These are phyloP conservation scores for Ciconia boyciana DNA, from an alignment of 2,113 vertebrate species.

Conservation along the genomic window DNA sequence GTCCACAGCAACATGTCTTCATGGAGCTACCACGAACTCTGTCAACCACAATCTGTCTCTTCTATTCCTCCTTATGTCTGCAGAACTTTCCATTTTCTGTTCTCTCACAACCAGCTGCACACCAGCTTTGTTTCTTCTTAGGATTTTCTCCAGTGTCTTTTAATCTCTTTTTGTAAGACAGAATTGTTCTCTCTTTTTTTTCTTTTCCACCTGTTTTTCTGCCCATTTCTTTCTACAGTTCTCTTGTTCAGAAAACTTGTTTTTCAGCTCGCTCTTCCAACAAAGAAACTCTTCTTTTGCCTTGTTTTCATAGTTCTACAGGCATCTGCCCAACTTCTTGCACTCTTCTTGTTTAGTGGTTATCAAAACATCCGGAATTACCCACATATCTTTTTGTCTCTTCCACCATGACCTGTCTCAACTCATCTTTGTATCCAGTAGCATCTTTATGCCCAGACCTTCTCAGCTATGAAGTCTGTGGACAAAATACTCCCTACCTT, in stretches of 20 bases:
- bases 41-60: conserved; percentile 7
- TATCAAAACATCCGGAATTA: neutral
- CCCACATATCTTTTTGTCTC: neutral
- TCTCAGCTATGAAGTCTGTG: neutral
- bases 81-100: neutral
- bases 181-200: neutral
- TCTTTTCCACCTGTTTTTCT: neutral
- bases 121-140: neutral
- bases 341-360: neutral
- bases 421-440: neutral
- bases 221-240: neutral
- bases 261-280: neutral
- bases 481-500: neutral
- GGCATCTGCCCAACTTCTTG: neutral
- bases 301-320: neutral
- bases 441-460: neutral
- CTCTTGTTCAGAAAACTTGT: neutral
- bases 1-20: neutral
- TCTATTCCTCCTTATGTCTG: conserved; percentile 19
- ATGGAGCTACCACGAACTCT: neutral
- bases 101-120: neutral
- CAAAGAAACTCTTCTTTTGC: neutral
- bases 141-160: neutral
- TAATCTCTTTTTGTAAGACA: neutral
- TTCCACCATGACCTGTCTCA: neutral